Base-by-base conservation (phyloP, 2,797 vertebrate species). In the Rhadinocentrus ornatus region DNA sequence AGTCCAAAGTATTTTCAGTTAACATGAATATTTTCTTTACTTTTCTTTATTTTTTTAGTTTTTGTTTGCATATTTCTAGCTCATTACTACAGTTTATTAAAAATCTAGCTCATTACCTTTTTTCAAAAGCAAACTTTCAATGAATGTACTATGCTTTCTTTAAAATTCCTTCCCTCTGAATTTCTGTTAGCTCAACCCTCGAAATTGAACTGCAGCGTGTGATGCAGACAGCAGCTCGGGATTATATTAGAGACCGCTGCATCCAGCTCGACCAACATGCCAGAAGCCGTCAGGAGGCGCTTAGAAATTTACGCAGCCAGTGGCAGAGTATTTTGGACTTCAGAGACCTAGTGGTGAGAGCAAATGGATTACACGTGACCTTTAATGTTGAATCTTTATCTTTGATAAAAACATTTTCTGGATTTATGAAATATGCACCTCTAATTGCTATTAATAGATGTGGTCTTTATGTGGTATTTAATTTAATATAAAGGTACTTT, bases 311-410 rank as follows among this genome's bases (percentile, higher is more conserved):
- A 27, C 91, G 72, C 46, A 83, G 77, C 18, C 93, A 95, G 77
- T 93, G 94, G 90, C 91, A 94, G 62, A 91, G 88, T 66, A 92
- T 95, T 77, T 80, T 93, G 85, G 93, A 94, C 75, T 95, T 95
- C 77, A 91, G 94, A 75, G 85, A 87, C 18, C 86, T 93, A 41
- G 93, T 96, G 93, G 96, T 95, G 66, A 90, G 90, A 62, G 39
- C 54, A 0, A 58, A 32, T 9, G 24, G 12, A 71, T 44, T 32
- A 57, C 22, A 41, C 16, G 9, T 48, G 5, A 50, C 26, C 5
- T 73, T 15, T 27, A 52, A 15, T n/a, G 41, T 48, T 69, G 24
- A 24, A 5, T 46, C 16, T 64, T 67, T n/a, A 7, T 66, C 8
- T 35, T 53, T 4, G 16, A 68, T 60, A 20, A 0, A 68, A 27